Conservation (phyloP, 2,113 vertebrate genomes). For the Pardalotus punctatus region DNA sequence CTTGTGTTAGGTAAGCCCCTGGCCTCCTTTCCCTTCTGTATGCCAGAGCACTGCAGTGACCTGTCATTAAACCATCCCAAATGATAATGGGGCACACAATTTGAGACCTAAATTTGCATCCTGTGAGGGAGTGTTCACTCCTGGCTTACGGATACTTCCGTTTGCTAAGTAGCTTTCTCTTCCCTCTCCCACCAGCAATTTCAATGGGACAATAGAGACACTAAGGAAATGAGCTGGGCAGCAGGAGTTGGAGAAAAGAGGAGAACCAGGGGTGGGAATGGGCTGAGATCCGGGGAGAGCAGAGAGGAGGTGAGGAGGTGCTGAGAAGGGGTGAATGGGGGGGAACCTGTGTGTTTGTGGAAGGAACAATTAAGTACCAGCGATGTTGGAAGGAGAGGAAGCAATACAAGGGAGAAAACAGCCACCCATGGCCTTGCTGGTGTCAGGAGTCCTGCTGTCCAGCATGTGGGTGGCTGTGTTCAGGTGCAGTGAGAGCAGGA, state of each 20-base stretch:
- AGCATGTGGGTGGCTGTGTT: background rate
- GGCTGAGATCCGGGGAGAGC: background rate
- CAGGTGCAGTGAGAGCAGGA: background rate
- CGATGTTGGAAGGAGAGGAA: background rate
- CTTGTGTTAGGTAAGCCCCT: background rate
- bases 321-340: background rate
- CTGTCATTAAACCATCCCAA: background rate
- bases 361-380: background rate
- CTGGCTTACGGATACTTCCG: background rate
- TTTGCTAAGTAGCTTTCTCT: background rate
- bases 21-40: background rate
- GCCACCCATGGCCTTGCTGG: rapidly evolving
- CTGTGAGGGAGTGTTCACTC: background rate
- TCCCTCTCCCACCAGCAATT: background rate
- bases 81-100: rapidly evolving
- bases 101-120: background rate
- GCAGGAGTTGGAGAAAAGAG: background rate
- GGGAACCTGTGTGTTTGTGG: rapidly evolving
- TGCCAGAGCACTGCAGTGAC: background rate
- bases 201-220: background rate
- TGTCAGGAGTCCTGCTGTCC: background rate
- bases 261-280: rapidly evolving
- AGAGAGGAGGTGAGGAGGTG: background rate
- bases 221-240: background rate
- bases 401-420: background rate